Conservation (phyloP, 1,140 invertebrate genomes). For the Rhynchophorus ferrugineus region DNA sequence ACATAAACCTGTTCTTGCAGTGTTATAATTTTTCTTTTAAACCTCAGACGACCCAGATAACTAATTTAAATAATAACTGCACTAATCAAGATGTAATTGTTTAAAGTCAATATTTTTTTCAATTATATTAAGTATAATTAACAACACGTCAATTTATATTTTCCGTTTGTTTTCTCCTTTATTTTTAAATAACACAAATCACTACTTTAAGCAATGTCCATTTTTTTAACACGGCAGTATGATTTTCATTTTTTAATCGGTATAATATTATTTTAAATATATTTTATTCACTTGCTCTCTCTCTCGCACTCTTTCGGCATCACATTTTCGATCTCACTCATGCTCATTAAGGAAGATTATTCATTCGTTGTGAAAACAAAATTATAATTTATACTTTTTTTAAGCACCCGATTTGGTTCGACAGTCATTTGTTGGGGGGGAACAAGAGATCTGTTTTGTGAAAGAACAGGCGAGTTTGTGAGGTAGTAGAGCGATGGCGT, state of each 20-base stretch:
- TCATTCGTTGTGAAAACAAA: slow-evolving; percentile 42
- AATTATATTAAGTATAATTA: slow-evolving; percentile 17
- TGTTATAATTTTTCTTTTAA: too few species aligned
- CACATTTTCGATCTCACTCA: slow-evolving; percentile 11
- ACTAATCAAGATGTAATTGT: too few species aligned
- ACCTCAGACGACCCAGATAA: too few species aligned
- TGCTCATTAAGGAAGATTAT: slow-evolving; percentile 33
- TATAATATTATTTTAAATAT: not conserved
- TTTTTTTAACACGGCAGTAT: slow-evolving; percentile 33
- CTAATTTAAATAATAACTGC: slow-evolving; percentile 2
- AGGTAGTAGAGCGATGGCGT: too few species aligned
- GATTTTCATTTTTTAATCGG: slow-evolving; percentile 18
- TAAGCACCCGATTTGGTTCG: slow-evolving; percentile 28
- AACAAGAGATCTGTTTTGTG: not conserved
- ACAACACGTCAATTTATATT: slow-evolving; percentile 17
- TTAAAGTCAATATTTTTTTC: slow-evolving; percentile 15
- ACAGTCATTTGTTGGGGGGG: slow-evolving; percentile 8
- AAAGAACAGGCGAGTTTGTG: not conserved
- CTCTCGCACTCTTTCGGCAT: not conserved
- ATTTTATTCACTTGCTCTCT: not conserved
- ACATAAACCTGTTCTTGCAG: too few species aligned
- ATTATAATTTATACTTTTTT: slow-evolving; percentile 23
- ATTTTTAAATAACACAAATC: slow-evolving; percentile 15
- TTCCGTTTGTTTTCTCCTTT: slow-evolving; percentile 12
- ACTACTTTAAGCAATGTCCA: slow-evolving; percentile 14